phyloP scores from a whole-genome alignment of 2,113 vertebrate genomes.

The Corydoras sp. region DNA sequence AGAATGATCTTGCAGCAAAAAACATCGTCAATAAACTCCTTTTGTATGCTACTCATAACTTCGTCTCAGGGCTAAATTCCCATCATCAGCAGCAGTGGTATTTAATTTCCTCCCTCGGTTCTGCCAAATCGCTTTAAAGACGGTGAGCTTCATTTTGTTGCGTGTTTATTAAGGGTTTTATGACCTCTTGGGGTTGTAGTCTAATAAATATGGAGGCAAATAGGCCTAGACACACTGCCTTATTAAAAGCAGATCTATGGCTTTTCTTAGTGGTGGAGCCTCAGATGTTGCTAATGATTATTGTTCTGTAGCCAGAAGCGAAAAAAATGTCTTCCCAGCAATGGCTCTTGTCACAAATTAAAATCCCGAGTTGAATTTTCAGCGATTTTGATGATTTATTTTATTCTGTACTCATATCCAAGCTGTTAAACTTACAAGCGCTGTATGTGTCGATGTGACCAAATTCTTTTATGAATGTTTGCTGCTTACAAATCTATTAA shows the following conservation, averaged over 20 bases:
- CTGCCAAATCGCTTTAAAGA: constrained; percentile 20
- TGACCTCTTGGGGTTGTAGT: constrained; percentile 17
- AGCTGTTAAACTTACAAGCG: neutral
- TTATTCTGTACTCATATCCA: neutral
- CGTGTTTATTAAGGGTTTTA: constrained; percentile 31
- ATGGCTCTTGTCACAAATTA: too few relatives aligned
- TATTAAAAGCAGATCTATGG: constrained; percentile 22
- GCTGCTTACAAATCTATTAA: too few relatives aligned
- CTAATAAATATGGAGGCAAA: constrained; percentile 30
- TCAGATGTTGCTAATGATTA: too few relatives aligned
- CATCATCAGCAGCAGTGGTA: neutral
- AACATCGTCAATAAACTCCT: too few relatives aligned
- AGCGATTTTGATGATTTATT: constrained; percentile 6
- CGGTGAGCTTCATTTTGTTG: constrained; percentile 10
- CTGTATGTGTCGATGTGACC: neutral
- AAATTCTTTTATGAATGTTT: too few relatives aligned
- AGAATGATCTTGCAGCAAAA: too few relatives aligned
- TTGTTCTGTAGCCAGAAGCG: too few relatives aligned
- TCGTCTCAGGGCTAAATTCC: neutral
- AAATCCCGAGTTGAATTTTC: neutral
- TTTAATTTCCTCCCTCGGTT: neutral
- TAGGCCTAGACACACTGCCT: constrained; percentile 6
- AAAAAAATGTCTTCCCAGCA: too few relatives aligned
- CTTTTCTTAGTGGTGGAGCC: neutral
- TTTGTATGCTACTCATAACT: too few relatives aligned